phyloP scores from a whole-genome alignment of 2,113 vertebrate genomes.

The Carassius gibelio region DNA sequence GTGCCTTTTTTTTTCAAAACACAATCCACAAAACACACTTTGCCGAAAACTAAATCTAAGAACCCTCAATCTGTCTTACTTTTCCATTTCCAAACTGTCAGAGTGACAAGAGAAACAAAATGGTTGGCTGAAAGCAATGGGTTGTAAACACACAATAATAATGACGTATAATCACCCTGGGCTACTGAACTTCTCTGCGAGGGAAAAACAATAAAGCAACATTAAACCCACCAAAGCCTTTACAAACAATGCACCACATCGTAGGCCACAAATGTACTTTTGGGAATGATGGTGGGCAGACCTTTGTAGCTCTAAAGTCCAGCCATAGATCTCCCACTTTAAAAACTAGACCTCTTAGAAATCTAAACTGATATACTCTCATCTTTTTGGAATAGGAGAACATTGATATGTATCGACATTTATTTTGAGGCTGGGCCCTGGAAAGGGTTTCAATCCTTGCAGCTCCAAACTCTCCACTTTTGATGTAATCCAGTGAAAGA shows the following conservation, averaged over 20 bases:
- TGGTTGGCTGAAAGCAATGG: conserved; percentile 58
- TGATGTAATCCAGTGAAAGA: conserved; percentile 40
- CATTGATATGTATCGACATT: conserved; percentile 78
- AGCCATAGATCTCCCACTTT: conserved; percentile 61
- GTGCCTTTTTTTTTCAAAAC: conserved; percentile 60
- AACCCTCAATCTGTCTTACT: conserved; percentile 57
- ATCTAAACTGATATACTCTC: conserved; percentile 61
- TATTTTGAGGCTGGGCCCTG: conserved; percentile 64
- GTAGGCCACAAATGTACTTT: conserved; percentile 61
- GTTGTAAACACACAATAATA: conserved; percentile 47
- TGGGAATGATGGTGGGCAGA: conserved; percentile 16
- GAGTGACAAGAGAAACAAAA: conserved; percentile 66
- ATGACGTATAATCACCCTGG: conserved; percentile 54
- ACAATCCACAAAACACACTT: conserved; percentile 61
- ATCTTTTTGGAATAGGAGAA: conserved; percentile 64
- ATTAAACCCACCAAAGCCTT: conserved; percentile 43
- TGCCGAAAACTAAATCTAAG: conserved; percentile 67
- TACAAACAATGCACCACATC: conserved; percentile 63
- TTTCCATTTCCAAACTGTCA: conserved; percentile 54
- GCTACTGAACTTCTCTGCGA: conserved; percentile 47
- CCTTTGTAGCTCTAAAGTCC: conserved; percentile 1
- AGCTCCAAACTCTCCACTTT: conserved; percentile 48
- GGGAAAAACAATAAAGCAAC: conserved; percentile 29
- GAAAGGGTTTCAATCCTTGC: conserved; percentile 44
- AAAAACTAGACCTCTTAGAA: conserved; percentile 67